Base-by-base conservation (phyloP, 2,888 invertebrate species). In the Caenorhabditis imperialis region DNA sequence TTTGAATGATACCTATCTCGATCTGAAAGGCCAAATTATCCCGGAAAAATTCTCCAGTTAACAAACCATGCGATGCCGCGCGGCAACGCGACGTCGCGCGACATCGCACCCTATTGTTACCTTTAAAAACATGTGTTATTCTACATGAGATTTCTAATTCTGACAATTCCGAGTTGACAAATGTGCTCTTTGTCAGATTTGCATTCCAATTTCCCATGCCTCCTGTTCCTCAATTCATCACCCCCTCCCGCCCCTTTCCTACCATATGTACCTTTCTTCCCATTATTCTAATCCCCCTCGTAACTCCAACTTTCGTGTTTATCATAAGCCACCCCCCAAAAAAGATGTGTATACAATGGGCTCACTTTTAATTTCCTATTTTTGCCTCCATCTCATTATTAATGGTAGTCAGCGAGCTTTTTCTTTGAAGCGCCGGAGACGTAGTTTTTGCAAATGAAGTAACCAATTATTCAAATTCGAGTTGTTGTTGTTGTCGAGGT, bases 391-490 rank as follows among this genome's bases (percentile, higher is more conserved):
- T 14, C 23, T 47, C 16, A 12, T 30, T 18, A 50, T 20, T 50
- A 50, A 50, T 50, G 33, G 33, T 30, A 38, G 40, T 18, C 20
- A 18, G 22, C 14, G 7, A 10, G 25, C 40, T 16, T 22, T 38
- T 20, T 38, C 25, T 38, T 23, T 51, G 30, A 20, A 25, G n/a
- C 40, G 16, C 20, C 12, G 14, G 30, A 40, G 48, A 10, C 47
- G 45, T 16, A 33, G 30, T 62, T 57, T 42, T 38, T 47, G 63
- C 54, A 65, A 65, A 65, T 65, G 55, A 65, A 65, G 65, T 57
- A 57, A 65, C 65, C 55, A 65, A 65, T 65, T 65, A 65, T 65
- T 65, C 65, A 57, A 65, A 57, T 65, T 65, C 57, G 55, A 65
- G 65, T 42, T 55, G 55, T 65, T 57, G 47, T 57, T 57, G 57